Base-by-base conservation (phyloP, 1,140 invertebrate species). In the Medauroidea extradentata region DNA sequence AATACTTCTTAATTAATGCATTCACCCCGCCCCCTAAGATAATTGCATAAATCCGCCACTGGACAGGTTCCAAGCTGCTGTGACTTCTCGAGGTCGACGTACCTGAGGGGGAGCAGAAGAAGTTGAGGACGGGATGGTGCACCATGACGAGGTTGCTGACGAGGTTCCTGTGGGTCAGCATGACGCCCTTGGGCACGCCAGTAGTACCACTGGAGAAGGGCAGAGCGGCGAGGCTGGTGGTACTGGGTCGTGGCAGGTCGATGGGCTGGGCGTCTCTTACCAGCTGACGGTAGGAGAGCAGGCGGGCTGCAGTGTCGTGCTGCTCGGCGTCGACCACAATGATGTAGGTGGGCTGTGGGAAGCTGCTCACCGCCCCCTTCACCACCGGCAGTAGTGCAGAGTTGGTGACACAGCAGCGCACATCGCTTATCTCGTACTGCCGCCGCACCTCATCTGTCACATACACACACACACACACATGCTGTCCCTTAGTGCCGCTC, bases 121-220 rank as follows among this genome's bases (percentile, higher is more conserved):
- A 67, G 51, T 7, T 73, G 46, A 79, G 65, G 59, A 73, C 74
- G 0, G 74, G 70, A 52, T 71, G 63, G n/a, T 74, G 57, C 0
- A 77, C 59, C 75, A 88, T 86, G 19, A 75, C 67, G 44, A 91
- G 78, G 67, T 85, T 88, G 2, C 84, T 76, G 8, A 91, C 74
- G 3, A 94, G 67, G 77, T 92, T 93, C 42, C 70, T 75, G 68
- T 95, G 89, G 0, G 90, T 89, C 18, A 96, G 76, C 80, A 92
- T 88, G 0, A 95, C 94, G 13, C 93, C 93, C 78, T 97, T 97
- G 0, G 94, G 93, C 50, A 90, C 70, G 48, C 93, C 92, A 27
- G 93, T 96, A 0, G 93, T 95, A 4, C 93, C 93, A 74, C 91
- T 94, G 0, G 91, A 89, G 69, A 86, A 88, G 0, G 86, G 86